These are phyloP conservation scores for Drosophila stalkeri DNA, from an alignment of 2,888 invertebrate genomes.

Conservation along the genomic window DNA sequence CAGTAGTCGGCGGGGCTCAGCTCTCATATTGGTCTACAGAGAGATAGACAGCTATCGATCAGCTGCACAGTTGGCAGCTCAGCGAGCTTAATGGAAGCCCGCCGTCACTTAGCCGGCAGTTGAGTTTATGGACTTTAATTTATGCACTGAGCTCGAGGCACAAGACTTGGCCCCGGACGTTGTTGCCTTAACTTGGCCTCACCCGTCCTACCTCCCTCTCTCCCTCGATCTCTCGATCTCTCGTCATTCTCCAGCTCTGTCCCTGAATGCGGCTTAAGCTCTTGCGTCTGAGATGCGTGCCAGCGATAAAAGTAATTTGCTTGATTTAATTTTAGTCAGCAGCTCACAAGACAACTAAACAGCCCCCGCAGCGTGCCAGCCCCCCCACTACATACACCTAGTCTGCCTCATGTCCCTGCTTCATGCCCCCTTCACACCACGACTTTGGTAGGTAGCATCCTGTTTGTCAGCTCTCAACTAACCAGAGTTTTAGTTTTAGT, in stretches of 20 bases:
- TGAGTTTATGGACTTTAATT: slow-evolving; percentile 78
- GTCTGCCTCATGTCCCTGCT: neutral
- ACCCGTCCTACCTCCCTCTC: no score
- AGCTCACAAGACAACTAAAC: slow-evolving; percentile 72
- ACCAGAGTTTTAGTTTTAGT: slow-evolving; percentile 21
- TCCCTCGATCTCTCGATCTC: no score
- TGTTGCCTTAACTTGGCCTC: neutral
- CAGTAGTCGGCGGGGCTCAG: slow-evolving; percentile 14
- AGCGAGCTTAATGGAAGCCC: slow-evolving; percentile 80
- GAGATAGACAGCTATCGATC: slow-evolving; percentile 78
- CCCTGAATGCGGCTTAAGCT: slow-evolving; percentile 71
- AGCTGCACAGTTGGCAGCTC: slow-evolving; percentile 79
- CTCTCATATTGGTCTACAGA: slow-evolving; percentile 42
- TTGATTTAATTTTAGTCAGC: slow-evolving; percentile 80
- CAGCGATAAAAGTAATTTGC: slow-evolving; percentile 80
- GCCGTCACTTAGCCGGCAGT: slow-evolving; percentile 78
- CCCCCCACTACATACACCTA: neutral
- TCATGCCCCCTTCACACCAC: neutral
- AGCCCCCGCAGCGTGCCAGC: slow-evolving; percentile 56
- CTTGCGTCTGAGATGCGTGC: slow-evolving; percentile 79
- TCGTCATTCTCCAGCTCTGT: no score
- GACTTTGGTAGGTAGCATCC: slow-evolving; percentile 63
- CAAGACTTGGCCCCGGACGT: slow-evolving; percentile 56
- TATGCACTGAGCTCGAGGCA: slow-evolving; percentile 73
- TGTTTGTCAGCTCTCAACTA: slow-evolving; percentile 64